phyloP scores from a whole-genome alignment of 92 coral and sea anemone genomes.

The Anthopleura xanthogrammica region DNA sequence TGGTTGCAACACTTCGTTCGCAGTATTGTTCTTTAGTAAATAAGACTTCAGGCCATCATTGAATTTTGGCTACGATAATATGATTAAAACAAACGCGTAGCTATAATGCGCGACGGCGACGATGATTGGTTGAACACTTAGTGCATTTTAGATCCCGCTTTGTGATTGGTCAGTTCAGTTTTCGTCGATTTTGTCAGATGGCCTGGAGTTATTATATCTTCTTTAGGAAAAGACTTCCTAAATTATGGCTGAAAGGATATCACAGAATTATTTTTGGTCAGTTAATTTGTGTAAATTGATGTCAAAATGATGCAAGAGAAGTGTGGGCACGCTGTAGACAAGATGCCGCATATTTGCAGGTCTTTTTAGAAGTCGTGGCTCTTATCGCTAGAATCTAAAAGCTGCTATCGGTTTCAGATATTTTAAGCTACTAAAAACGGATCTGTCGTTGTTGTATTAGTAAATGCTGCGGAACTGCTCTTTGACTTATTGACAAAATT shows the following conservation, averaged over 20 bases:
- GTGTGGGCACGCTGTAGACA: neutral
- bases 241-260: neutral
- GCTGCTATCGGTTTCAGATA: too few species aligned
- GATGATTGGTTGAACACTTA: neutral
- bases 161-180: neutral
- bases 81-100: neutral
- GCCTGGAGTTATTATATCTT: neutral
- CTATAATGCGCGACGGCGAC: neutral
- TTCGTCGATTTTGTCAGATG: neutral
- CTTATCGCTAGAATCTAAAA: too few species aligned
- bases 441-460: too few species aligned
- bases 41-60: constrained; percentile 5
- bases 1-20: neutral
- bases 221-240: neutral
- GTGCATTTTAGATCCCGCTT: neutral
- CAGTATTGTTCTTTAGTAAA: constrained; percentile 5
- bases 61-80: constrained; percentile 9
- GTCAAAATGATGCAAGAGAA: neutral
- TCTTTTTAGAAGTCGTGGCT: neutral
- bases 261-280: neutral
- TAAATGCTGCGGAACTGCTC: too few species aligned
- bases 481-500: too few species aligned
- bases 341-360: neutral
- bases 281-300: neutral
- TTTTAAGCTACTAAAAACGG: too few species aligned